These are phyloP conservation scores for Symphodus melops DNA, from an alignment of 2,113 vertebrate genomes.

Conservation along the genomic window DNA sequence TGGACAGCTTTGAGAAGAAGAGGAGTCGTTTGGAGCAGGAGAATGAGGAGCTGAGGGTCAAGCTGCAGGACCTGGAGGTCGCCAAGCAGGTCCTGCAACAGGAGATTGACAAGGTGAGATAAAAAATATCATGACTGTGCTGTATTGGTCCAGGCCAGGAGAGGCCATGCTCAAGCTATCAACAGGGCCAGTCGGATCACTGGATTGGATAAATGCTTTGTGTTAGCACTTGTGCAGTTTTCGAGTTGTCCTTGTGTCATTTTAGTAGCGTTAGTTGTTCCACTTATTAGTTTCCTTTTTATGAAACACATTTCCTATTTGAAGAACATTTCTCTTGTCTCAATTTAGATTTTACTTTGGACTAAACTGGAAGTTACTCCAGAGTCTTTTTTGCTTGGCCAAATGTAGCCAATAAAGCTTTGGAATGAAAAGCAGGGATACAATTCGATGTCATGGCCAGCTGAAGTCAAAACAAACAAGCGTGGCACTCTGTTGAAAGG, in stretches of 20 bases:
- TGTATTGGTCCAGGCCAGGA: neutral
- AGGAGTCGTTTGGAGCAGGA: constrained; percentile 92
- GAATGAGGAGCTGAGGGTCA: constrained; percentile 93
- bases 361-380: too few species aligned
- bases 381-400: constrained; percentile 31
- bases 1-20: constrained; percentile 94
- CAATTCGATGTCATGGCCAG: constrained; percentile 17
- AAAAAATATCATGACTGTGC: neutral
- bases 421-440: constrained; percentile 26
- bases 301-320: neutral
- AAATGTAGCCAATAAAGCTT: constrained; percentile 33
- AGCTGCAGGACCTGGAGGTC: constrained; percentile 92
- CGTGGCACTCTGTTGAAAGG: neutral
- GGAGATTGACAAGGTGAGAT: constrained; percentile 93
- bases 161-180: too few species aligned
- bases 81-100: constrained; percentile 97
- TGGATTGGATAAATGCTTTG: too few species aligned
- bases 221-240: too few species aligned
- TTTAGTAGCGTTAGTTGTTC: neutral
- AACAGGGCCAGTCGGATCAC: neutral
- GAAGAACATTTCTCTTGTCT: neutral
- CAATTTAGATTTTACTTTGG: neutral
- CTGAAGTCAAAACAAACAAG: constrained; percentile 35
- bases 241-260: neutral
- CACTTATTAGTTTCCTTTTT: too few species aligned